Evolutionary conservation across 2,888 invertebrate species (phyloP).

Genomic region (Heliconius charithonia): DNA sequence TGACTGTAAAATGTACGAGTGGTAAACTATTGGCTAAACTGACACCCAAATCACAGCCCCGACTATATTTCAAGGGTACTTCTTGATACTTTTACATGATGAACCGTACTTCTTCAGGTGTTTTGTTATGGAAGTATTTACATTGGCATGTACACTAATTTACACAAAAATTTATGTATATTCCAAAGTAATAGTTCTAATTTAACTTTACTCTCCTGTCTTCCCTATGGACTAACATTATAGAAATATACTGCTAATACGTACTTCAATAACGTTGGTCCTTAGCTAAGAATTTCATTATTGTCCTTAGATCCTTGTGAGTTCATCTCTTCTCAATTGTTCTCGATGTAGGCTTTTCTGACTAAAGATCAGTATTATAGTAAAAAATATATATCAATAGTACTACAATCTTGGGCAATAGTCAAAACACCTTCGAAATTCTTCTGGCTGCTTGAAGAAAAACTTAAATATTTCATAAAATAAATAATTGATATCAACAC

Average conservation of each 20-base stretch:
- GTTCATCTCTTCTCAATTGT: not conserved
- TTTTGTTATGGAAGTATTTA: too few species aligned
- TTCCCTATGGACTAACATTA: not conserved
- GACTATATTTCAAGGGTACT: too few species aligned
- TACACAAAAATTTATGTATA: too few species aligned
- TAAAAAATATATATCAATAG: not conserved
- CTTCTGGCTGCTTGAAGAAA: not conserved
- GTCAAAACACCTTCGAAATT: not conserved
- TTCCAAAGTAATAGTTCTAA: too few species aligned
- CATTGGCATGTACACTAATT: too few species aligned
- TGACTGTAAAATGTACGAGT: too few species aligned
- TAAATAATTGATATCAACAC: not conserved
- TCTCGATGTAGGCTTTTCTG: not conserved
- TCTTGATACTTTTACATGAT: too few species aligned
- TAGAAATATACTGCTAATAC: not conserved
- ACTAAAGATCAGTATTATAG: not conserved
- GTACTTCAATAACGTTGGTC: not conserved
- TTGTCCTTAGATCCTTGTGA: not conserved
- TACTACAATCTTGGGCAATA: not conserved
- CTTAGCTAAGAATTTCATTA: not conserved
- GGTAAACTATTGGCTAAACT: too few species aligned
- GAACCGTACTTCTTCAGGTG: too few species aligned
- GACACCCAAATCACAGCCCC: too few species aligned
- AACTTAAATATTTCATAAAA: not conserved
- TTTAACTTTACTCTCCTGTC: too few species aligned